phyloP scores from a whole-genome alignment of 2,797 vertebrate genomes.

The Enteromius thamalakanensis region DNA sequence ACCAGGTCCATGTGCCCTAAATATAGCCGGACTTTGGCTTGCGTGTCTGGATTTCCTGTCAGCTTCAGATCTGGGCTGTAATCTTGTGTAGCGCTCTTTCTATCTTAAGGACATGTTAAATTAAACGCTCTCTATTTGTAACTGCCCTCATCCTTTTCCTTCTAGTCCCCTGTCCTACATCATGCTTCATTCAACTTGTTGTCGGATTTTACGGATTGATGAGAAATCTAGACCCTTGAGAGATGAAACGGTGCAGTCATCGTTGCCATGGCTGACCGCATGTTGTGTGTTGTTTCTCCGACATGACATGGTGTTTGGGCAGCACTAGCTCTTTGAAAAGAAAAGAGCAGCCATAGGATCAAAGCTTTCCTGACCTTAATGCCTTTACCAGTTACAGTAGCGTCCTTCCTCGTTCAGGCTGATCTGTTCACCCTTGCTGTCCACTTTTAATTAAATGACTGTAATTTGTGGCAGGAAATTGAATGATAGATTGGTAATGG shows the following conservation, averaged over 20 bases:
- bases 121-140: slow-evolving; percentile 38
- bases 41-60: slow-evolving; percentile 65
- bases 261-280: slow-evolving; percentile 62
- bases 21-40: slow-evolving; percentile 64
- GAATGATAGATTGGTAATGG: slow-evolving; percentile 58
- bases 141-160: slow-evolving; percentile 23
- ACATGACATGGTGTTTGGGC: slow-evolving; percentile 66
- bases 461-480: slow-evolving; percentile 63
- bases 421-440: slow-evolving; percentile 53
- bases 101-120: slow-evolving; percentile 56
- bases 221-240: slow-evolving; percentile 43
- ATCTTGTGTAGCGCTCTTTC: slow-evolving; percentile 67
- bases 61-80: slow-evolving; percentile 64
- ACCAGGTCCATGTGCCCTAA: slow-evolving; percentile 58
- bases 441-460: slow-evolving; percentile 70
- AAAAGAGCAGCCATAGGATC: slow-evolving; percentile 68
- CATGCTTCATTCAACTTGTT: not conserved
- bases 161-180: slow-evolving; percentile 2
- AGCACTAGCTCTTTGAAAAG: slow-evolving; percentile 61
- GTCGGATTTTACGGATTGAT: slow-evolving; percentile 24
- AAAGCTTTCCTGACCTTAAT: slow-evolving; percentile 68
- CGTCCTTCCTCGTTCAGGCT: slow-evolving; percentile 41
- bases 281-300: slow-evolving; percentile 70
- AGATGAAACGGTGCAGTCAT: slow-evolving; percentile 8
- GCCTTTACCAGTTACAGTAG: slow-evolving; percentile 67